Evolutionary conservation across 2,888 invertebrate genomes (phyloP).

Genomic region (Spicauda simplicius): DNA sequence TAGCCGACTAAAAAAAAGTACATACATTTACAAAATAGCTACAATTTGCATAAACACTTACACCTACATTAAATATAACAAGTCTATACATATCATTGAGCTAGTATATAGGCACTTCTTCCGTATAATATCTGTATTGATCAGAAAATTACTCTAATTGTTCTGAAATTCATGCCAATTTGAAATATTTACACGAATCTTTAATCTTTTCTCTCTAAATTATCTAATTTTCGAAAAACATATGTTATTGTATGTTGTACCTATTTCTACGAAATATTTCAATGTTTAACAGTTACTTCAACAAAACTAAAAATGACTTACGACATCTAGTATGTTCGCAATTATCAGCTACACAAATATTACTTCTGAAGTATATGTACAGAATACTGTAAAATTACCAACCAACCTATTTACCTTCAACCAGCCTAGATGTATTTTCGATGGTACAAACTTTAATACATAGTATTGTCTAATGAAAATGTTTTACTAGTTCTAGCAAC

Average conservation of each 20-base stretch:
- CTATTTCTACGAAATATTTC: background rate
- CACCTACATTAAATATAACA: slow-evolving; percentile 28
- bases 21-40: slow-evolving; percentile 39
- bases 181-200: slow-evolving; percentile 24
- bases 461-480: slow-evolving; percentile 18
- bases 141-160: slow-evolving; percentile 10
- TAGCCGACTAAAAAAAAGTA: slow-evolving; percentile 47
- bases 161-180: slow-evolving; percentile 31
- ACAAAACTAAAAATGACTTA: slow-evolving; percentile 12
- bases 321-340: slow-evolving; percentile 18
- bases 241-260: background rate
- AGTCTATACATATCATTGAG: slow-evolving; percentile 11
- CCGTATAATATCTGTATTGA: background rate
- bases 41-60: slow-evolving; percentile 28
- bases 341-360: slow-evolving; percentile 11
- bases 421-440: slow-evolving; percentile 23
- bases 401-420: slow-evolving; percentile 10
- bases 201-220: background rate
- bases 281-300: background rate
- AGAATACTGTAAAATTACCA: slow-evolving; percentile 12
- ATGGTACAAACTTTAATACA: slow-evolving; percentile 7
- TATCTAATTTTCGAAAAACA: background rate
- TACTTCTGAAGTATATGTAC: slow-evolving; percentile 19
- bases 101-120: slow-evolving; percentile 4
- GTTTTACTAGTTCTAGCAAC: slow-evolving; percentile 41